Evolutionary conservation across 2,797 vertebrate genomes (phyloP), one percentile per base, ranked within the genome.

Genomic region (Nasua narica): DNA sequence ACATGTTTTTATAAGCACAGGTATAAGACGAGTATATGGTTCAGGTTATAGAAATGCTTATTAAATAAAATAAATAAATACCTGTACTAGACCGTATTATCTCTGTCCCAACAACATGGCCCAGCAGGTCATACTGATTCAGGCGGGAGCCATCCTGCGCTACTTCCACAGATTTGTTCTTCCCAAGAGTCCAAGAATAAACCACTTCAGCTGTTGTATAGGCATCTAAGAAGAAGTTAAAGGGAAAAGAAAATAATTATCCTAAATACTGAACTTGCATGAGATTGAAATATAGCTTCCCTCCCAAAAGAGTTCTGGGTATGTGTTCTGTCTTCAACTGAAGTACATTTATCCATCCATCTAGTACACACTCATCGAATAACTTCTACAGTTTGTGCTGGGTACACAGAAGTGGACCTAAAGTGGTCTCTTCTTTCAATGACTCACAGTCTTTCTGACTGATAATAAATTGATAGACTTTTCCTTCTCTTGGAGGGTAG

Each of bases 21-120:
- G 32, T 67, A 67, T 67, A 67, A 67, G 14, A 78, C 25, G 77
- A 70, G 27, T 21, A 84, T 58, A 7, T 40, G 52, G 18, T 83
- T 85, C 25, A 94, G 3, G 4, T 85, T 81, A 69, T 13, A 89
- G 5, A 62, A 85, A 82, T 65, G 32, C 25, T 81, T 93, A 19
- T 87, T 96, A 90, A 90, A 72, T 69, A 82, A 91, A 97, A 81
- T 74, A 58, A 97, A 43, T 35, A 93, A 96, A 91, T 99, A 99
- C 99, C 99, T 99, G 99, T 99, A 98, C 99, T 99, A 95, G 99
- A 99, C 83, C 99, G 99, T 98, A 99, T 99, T 98, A 99, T 99
- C 98, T 99, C 99, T 96, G 99, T 99, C 77, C 99, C 99, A 95
- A 99, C 99, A 58, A 99, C 99, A 7, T 99, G 99, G 70, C 99